Evolutionary conservation across 2,888 invertebrate species (phyloP).

Genomic region (Gymnocheta viridis): DNA sequence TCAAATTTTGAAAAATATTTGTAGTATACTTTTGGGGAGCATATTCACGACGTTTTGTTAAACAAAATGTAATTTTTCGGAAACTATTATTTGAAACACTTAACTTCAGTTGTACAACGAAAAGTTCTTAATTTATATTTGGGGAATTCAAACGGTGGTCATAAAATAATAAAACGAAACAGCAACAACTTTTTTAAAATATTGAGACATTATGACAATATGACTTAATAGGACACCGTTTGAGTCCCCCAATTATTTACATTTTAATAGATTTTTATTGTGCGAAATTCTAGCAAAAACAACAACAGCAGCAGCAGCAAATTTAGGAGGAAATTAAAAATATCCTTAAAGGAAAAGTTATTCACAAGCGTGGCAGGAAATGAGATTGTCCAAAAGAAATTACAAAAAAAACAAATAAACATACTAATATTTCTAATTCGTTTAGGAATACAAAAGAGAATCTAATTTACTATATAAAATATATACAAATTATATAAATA

Average conservation of each 20-base stretch:
- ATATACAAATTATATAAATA: too few species aligned
- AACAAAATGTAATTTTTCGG: not conserved
- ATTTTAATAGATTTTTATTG: too few species aligned
- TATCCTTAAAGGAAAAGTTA: constrained; percentile 14
- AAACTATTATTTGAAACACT: constrained; percentile 1
- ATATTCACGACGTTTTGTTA: not conserved
- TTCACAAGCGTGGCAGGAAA: constrained; percentile 18
- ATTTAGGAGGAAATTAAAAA: constrained; percentile 42
- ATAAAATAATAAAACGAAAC: too few species aligned
- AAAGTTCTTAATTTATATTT: constrained; percentile 13
- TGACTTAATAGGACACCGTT: too few species aligned
- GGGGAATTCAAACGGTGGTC: too few species aligned
- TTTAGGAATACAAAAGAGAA: not conserved
- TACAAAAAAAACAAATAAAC: too few species aligned
- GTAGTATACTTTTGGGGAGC: constrained; percentile 30
- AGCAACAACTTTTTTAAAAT: too few species aligned
- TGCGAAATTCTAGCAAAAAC: too few species aligned
- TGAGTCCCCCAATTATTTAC: too few species aligned
- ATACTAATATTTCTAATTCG: not conserved
- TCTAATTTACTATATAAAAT: too few species aligned
- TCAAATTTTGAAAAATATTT: constrained; percentile 22
- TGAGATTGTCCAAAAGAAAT: constrained; percentile 18
- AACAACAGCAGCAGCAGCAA: not conserved
- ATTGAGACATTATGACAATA: too few species aligned
- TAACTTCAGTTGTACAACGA: constrained; percentile 31